Evolutionary conservation across 2,888 invertebrate genomes (phyloP).

Genomic region (Gastracanthus pulcherrimus): DNA sequence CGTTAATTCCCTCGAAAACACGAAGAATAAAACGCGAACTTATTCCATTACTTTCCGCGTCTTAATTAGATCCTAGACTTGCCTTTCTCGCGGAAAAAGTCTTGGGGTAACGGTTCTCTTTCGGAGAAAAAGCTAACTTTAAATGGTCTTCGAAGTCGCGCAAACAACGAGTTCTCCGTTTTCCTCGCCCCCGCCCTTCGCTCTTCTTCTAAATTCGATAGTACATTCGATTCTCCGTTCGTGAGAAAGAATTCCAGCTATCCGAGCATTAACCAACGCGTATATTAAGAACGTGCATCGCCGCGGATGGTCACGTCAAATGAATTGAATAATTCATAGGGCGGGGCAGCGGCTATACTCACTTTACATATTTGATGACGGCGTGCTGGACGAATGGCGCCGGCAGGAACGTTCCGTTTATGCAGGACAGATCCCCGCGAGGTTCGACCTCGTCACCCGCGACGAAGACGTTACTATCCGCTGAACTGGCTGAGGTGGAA

Average conservation of each 20-base stretch:
- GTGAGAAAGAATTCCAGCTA: background rate
- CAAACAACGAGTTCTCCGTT: slow-evolving; percentile 5
- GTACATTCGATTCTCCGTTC: background rate
- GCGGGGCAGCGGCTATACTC: slow-evolving; percentile 63
- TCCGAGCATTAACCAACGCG: background rate
- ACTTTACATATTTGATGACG: slow-evolving; percentile 76
- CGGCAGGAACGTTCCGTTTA: slow-evolving; percentile 74
- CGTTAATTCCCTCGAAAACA: slow-evolving; percentile 33
- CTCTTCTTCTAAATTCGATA: slow-evolving; percentile 11
- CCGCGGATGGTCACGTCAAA: background rate
- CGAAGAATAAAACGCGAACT: slow-evolving; percentile 46
- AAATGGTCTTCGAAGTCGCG: background rate
- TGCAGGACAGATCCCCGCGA: slow-evolving; percentile 73
- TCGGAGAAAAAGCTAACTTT: slow-evolving; percentile 16
- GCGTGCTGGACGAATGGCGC: slow-evolving; percentile 72
- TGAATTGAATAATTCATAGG: slow-evolving; percentile 67
- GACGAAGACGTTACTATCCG: slow-evolving; percentile 32
- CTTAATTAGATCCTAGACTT: slow-evolving; percentile 41
- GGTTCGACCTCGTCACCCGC: slow-evolving; percentile 55
- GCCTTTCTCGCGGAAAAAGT: background rate
- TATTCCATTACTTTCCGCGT: slow-evolving; percentile 47
- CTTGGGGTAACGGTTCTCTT: background rate
- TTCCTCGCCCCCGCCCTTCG: too few species aligned
- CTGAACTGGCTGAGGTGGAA: background rate
- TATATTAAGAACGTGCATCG: background rate